phyloP scores from a whole-genome alignment of 2,888 invertebrate species.

The Ormyrus thymus region DNA sequence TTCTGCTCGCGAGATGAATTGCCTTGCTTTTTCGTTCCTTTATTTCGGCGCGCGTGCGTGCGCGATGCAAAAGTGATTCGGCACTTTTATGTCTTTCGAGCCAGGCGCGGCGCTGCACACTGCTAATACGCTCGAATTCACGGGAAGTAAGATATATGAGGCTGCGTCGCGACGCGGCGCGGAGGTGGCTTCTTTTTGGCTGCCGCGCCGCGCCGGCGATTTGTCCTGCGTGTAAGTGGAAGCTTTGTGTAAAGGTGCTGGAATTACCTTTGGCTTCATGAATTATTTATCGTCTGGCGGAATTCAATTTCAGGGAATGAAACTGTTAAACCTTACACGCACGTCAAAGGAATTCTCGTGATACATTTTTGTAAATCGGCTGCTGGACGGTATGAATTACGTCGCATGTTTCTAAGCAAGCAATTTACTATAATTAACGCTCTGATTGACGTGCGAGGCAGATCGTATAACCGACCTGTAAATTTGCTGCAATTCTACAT shows the following conservation, averaged over 20 bases:
- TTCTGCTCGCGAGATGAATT: neutral
- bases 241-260: slow-evolving; percentile 36
- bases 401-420: no score
- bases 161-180: slow-evolving; percentile 11
- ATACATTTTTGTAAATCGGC: no score
- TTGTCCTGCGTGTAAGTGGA: slow-evolving; percentile 23
- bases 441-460: no score
- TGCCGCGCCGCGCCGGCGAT: neutral
- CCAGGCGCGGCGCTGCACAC: neutral
- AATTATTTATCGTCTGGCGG: slow-evolving; percentile 35
- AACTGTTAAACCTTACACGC: slow-evolving; percentile 1
- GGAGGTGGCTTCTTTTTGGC: slow-evolving; percentile 10
- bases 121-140: slow-evolving; percentile 23
- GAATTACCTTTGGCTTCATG: slow-evolving; percentile 41
- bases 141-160: slow-evolving; percentile 36
- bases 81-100: slow-evolving; percentile 9
- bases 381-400: no score
- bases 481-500: no score
- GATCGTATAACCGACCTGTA: no score
- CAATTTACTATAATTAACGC: no score
- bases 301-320: slow-evolving; percentile 8
- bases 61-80: slow-evolving; percentile 22
- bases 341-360: no score
- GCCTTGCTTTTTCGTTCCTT: slow-evolving; percentile 5
- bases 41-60: neutral